Conservation (phyloP, 2,888 invertebrate species). For the Oeneis ivallda region DNA sequence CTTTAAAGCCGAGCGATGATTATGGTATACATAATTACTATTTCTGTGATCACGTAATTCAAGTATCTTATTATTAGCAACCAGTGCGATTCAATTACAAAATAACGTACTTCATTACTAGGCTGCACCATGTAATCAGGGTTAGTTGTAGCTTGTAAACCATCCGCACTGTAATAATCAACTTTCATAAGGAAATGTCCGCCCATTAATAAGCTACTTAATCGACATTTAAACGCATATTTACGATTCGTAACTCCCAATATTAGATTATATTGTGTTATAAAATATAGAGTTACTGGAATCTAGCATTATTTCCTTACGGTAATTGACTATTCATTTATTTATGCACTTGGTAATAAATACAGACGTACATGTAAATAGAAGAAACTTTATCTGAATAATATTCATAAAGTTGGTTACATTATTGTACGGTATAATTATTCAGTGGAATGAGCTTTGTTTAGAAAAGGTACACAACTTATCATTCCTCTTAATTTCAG, state of each 20-base stretch:
- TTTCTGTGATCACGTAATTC: slow-evolving; percentile 6
- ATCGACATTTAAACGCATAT: slow-evolving; percentile 25
- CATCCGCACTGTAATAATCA: slow-evolving; percentile 18
- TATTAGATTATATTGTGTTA: slow-evolving; percentile 23
- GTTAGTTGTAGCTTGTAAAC: slow-evolving; percentile 1
- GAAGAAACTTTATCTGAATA: background rate
- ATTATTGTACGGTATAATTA: no score
- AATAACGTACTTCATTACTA: slow-evolving; percentile 20
- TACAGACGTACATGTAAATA: background rate
- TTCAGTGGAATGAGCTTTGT: no score
- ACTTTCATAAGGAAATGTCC: slow-evolving; percentile 26
- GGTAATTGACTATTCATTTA: slow-evolving; percentile 7
- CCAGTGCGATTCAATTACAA: slow-evolving; percentile 21
- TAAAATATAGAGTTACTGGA: slow-evolving; percentile 2
- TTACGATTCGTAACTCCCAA: slow-evolving; percentile 19
- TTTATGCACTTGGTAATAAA: background rate
- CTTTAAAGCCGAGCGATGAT: background rate
- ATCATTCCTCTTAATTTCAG: no score
- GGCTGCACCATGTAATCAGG: slow-evolving; percentile 21
- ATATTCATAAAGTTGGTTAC: background rate
- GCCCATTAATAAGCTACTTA: slow-evolving; percentile 26
- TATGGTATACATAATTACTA: background rate
- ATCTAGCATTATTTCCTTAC: slow-evolving; percentile 4
- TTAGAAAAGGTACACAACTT: no score
- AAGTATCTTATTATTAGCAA: slow-evolving; percentile 17